Evolutionary conservation across 1,140 invertebrate genomes (phyloP), one percentile per base, ranked within the genome.

Genomic region (Oryzaephilus surinamensis): DNA sequence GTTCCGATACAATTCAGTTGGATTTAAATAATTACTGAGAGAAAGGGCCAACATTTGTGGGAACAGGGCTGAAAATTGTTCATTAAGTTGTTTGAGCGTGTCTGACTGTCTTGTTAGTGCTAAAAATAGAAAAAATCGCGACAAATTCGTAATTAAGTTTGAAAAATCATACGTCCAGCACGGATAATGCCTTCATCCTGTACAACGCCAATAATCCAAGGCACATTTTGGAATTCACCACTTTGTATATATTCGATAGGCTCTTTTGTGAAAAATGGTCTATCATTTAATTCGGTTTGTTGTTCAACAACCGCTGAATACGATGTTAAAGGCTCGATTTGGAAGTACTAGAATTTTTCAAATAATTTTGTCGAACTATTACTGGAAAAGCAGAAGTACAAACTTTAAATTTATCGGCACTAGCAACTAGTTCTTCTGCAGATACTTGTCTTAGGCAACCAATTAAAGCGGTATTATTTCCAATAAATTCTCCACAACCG

Each of bases 101-200:
- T 37, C 26, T 15, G 33, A 14, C 12, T 48, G 42, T 21, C 39
- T 11, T 4, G 43, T 6, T 10, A 51, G 34, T 5, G 39, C 49
- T 51, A 26, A 35, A 42, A 41, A 38, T 33, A 31, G 8, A 41
- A 19, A 26, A 31, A 43, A 38, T 23, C 18, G n/a, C n/a, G n/a
- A n/a, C n/a, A 30, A 35, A 29, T 28, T 26, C 28, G 29, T 30
- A 19, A 8, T 4, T 8, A n/a, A 20, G 6, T 35, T 24, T 14
- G 23, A 10, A 14, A 8, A 5, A 32, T 15, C 60, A 56, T 50
- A 77, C 75, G 67, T 13, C 75, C 64, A 18, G 69, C 71, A 57
- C 67, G 71, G n/a, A 82, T 52, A 12, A 76, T 62, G 6, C 78
- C 80, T 60, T 82, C 80, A 8, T 76, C 63, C 1, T 70, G 70